phyloP scores from a whole-genome alignment of 2,888 invertebrate genomes.

The Pristionchus fissidentatus region DNA sequence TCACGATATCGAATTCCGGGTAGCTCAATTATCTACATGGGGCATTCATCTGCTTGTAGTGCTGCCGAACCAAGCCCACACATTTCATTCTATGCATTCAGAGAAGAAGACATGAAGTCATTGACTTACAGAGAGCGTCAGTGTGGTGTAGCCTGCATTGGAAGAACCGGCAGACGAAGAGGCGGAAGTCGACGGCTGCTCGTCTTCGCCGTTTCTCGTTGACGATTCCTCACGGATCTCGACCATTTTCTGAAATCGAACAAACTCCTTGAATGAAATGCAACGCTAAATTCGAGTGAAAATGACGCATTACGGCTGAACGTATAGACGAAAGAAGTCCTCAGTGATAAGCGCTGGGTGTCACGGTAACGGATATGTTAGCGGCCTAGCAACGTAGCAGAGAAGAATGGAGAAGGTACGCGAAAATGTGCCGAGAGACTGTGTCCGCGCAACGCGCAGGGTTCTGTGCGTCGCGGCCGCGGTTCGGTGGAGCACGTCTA shows the following conservation, averaged over 20 bases:
- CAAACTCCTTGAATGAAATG: neutral
- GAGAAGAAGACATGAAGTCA: neutral
- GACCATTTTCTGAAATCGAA: constrained; percentile 58
- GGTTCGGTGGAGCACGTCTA: neutral
- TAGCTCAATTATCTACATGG: neutral
- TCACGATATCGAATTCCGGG: neutral
- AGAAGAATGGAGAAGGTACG: constrained; percentile 29
- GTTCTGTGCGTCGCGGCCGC: neutral
- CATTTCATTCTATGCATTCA: neutral
- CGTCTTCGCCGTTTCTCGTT: constrained; percentile 49
- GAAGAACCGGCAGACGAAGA: neutral
- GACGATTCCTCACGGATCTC: constrained; percentile 66
- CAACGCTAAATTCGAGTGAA: neutral
- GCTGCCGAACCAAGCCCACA: too few relatives aligned
- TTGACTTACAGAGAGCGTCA: constrained; percentile 41
- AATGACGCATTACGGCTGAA: neutral
- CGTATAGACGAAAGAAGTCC: neutral
- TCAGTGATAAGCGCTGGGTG: neutral
- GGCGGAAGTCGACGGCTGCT: constrained; percentile 21
- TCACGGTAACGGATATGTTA: neutral
- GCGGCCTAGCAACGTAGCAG: constrained; percentile 26
- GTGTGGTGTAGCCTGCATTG: neutral
- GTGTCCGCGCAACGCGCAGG: neutral
- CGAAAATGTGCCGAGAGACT: neutral
- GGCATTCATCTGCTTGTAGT: too few relatives aligned